phyloP scores from a whole-genome alignment of 2,113 vertebrate species.

The Passerina amoena region DNA sequence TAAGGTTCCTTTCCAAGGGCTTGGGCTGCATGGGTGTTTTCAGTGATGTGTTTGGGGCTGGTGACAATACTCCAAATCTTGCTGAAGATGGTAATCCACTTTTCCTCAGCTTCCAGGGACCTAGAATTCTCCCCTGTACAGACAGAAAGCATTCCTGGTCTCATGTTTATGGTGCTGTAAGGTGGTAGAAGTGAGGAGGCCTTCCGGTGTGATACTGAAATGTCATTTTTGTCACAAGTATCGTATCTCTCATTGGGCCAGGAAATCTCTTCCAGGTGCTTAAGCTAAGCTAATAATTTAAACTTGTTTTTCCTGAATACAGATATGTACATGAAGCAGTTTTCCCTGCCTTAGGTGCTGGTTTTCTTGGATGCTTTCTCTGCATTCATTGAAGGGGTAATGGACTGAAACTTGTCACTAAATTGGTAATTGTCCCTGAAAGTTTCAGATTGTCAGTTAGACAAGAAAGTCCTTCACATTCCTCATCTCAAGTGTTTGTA shows the following conservation, averaged over 20 bases:
- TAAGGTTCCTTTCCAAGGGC: background rate
- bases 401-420: background rate
- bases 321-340: fast-evolving
- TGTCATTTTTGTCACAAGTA: background rate
- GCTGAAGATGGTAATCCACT: background rate
- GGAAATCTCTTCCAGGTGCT: background rate
- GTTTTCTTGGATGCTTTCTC: background rate
- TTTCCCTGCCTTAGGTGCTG: background rate
- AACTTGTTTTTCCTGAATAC: background rate
- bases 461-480: background rate
- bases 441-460: background rate
- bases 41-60: background rate
- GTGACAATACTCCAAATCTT: background rate
- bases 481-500: background rate
- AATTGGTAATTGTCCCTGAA: background rate
- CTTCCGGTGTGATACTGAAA: background rate
- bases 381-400: background rate
- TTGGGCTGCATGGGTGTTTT: background rate
- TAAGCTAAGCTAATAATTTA: background rate
- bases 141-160: background rate
- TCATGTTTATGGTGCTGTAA: background rate
- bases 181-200: background rate
- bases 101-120: background rate
- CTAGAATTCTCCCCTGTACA: background rate
- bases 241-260: background rate